These are phyloP conservation scores for Tenualosa ilisha DNA, from an alignment of 2,797 vertebrate genomes.

Conservation along the genomic window DNA sequence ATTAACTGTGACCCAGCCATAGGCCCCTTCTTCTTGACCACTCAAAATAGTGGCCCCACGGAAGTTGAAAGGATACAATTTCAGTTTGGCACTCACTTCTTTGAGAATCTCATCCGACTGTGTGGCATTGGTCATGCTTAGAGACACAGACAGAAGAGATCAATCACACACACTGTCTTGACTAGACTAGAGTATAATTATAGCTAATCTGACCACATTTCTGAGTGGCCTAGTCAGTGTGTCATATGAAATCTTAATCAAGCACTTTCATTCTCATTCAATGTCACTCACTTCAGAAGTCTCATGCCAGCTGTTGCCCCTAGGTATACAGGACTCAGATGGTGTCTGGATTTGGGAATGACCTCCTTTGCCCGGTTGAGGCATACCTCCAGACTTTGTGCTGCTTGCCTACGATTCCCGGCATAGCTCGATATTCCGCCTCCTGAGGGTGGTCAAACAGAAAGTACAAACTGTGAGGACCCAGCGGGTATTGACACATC, in stretches of 20 bases:
- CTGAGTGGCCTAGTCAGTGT: background rate
- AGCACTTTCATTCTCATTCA: background rate
- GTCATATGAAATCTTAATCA: conserved; percentile 8
- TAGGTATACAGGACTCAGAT: conserved; percentile 65
- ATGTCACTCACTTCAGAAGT: conserved; percentile 69
- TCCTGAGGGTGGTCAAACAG: conserved; percentile 49
- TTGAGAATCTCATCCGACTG: conserved; percentile 62
- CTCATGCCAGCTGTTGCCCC: conserved; percentile 82
- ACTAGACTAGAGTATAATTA: background rate
- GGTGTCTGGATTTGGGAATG: conserved; percentile 66
- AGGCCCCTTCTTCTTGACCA: conserved; percentile 77
- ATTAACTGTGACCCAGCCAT: conserved; percentile 83
- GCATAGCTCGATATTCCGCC: conserved; percentile 74
- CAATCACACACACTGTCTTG: background rate
- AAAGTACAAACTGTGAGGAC: background rate
- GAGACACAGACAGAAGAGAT: conserved; percentile 12
- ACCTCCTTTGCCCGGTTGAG: conserved; percentile 63
- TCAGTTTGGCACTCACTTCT: conserved; percentile 63
- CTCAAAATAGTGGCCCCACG: conserved; percentile 73
- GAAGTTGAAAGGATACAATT: conserved; percentile 71
- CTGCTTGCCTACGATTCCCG: conserved; percentile 57
- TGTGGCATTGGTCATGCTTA: conserved; percentile 49
- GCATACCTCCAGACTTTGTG: conserved; percentile 63
- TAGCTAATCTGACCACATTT: background rate
- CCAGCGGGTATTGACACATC: background rate